These are phyloP conservation scores for Xenopus petersii DNA, from an alignment of 2,797 vertebrate genomes.

Conservation along the genomic window DNA sequence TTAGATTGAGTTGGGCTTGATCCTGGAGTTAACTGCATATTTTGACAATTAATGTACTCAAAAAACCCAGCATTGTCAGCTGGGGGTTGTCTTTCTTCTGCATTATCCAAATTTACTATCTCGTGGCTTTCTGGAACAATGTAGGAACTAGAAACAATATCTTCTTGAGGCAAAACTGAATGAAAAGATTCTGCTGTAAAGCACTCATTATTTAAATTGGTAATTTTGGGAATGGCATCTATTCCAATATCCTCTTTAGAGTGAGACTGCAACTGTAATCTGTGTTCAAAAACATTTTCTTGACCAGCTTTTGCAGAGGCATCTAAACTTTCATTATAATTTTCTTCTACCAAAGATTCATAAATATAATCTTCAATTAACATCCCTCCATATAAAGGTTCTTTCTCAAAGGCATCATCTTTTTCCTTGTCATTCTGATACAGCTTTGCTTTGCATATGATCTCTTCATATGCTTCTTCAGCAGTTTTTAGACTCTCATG, in stretches of 20 bases:
- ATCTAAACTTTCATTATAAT: constrained; percentile 68
- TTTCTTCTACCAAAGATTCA: constrained; percentile 88
- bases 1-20: constrained; percentile 79
- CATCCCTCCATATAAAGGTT: constrained; percentile 93
- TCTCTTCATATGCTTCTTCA: constrained; percentile 91
- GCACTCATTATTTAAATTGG: constrained; percentile 78
- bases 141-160: constrained; percentile 70
- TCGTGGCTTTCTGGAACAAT: constrained; percentile 82
- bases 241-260: constrained; percentile 83
- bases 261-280: constrained; percentile 74
- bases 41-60: constrained; percentile 76
- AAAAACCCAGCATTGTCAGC: constrained; percentile 74
- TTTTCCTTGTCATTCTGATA: constrained; percentile 78
- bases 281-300: constrained; percentile 68
- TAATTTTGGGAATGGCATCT: constrained; percentile 81
- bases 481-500: constrained; percentile 82
- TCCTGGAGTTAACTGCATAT: constrained; percentile 79
- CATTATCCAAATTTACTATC: constrained; percentile 73
- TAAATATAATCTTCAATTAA: constrained; percentile 97
- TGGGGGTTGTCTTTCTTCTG: constrained; percentile 66
- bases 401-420: constrained; percentile 85
- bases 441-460: constrained; percentile 81
- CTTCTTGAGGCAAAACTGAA: constrained; percentile 67
- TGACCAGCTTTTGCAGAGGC: constrained; percentile 61
- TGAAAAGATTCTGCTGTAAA: constrained; percentile 74